Evolutionary conservation across 2,888 invertebrate species (phyloP).

Genomic region (Hyalella azteca): DNA sequence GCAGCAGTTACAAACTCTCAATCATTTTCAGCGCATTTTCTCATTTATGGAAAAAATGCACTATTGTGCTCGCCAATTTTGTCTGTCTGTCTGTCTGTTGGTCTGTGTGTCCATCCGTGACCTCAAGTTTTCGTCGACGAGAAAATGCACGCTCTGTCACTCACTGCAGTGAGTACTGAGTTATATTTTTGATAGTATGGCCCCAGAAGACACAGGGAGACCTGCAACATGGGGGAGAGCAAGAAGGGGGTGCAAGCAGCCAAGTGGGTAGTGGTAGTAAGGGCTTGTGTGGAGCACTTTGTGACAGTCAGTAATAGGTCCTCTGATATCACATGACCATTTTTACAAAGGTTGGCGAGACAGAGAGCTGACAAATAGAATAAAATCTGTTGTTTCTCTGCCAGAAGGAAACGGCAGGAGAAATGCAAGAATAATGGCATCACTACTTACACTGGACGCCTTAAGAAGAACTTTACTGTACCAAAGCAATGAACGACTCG

Average conservation of each 20-base stretch:
- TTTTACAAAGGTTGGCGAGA: background rate
- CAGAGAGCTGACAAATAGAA: background rate
- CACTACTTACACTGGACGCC: slow-evolving; percentile 39
- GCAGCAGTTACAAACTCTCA: too few species aligned
- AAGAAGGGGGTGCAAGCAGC: background rate
- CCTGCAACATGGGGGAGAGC: background rate
- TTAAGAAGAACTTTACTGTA: slow-evolving; percentile 37
- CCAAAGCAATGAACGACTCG: slow-evolving; percentile 36
- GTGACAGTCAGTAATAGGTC: background rate
- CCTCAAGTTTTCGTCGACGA: too few species aligned
- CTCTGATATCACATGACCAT: background rate
- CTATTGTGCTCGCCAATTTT: too few species aligned
- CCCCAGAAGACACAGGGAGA: background rate
- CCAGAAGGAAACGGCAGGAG: slow-evolving; percentile 3
- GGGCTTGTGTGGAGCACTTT: background rate
- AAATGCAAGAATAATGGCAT: slow-evolving; percentile 17
- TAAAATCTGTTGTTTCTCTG: slow-evolving; percentile 21
- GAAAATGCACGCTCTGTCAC: too few species aligned
- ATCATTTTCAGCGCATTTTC: too few species aligned
- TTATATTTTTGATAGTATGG: too few species aligned
- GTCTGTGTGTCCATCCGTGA: too few species aligned
- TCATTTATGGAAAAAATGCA: too few species aligned
- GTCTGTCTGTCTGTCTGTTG: too few species aligned
- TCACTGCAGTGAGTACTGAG: too few species aligned
- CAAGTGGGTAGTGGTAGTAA: background rate